Percentiles rank a stretch among this genome's conserved stretches.
These are phyloP conservation scores for Eilema sororculum DNA, from an alignment of 2,888 invertebrate genomes.

Conservation along the genomic window DNA sequence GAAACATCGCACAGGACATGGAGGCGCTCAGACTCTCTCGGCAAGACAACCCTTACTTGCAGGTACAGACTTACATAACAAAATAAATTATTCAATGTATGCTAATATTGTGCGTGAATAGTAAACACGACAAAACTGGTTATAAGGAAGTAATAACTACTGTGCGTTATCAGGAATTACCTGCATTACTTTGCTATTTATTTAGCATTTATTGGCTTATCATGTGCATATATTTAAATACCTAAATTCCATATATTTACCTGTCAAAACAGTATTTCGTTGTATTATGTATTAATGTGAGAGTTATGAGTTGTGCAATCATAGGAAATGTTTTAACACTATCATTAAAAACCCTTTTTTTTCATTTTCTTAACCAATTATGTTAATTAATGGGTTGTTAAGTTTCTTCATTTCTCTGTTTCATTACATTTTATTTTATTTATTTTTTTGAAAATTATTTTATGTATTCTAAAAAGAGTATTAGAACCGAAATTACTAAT, in stretches of 20 bases:
- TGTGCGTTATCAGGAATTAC: slow-evolving; percentile 7
- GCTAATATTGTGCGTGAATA: slow-evolving; percentile 34
- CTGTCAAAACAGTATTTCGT: too few relatives aligned
- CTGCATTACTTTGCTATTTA: slow-evolving; percentile 6
- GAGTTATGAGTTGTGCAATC: background rate
- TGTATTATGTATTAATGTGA: background rate
- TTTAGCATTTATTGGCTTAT: background rate
- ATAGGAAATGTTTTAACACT: too few relatives aligned
- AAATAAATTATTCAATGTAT: slow-evolving; percentile 39
- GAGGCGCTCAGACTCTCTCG: slow-evolving; percentile 92
- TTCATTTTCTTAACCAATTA: background rate
- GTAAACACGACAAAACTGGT: slow-evolving; percentile 25
- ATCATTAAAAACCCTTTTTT: background rate
- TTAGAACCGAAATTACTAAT: too few relatives aligned
- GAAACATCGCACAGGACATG: slow-evolving; percentile 94
- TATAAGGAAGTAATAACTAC: slow-evolving; percentile 32
- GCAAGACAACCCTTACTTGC: slow-evolving; percentile 94
- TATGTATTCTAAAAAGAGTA: too few relatives aligned
- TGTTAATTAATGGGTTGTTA: background rate
- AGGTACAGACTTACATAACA: slow-evolving; percentile 80
- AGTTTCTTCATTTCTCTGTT: too few relatives aligned
- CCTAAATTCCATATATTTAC: background rate
- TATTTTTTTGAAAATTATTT: too few relatives aligned
- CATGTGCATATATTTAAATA: background rate
- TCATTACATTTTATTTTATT: too few relatives aligned